A percentile compares a stretch with the other conserved stretches of the same genome.
phyloP scores from a whole-genome alignment of 2,888 invertebrate genomes.

The Arrhopalites spinosus region DNA sequence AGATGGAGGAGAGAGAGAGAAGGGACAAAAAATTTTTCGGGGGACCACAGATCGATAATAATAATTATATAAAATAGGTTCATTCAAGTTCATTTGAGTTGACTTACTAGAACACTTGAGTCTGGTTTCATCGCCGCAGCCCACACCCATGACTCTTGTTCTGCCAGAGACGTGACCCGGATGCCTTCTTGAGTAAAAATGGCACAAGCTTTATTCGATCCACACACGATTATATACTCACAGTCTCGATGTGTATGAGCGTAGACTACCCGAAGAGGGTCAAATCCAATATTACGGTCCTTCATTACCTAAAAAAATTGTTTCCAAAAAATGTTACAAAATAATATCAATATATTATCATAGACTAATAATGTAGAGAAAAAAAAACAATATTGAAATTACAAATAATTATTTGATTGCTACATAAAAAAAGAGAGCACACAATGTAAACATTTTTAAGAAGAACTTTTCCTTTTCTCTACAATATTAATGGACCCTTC shows the following conservation, averaged over 20 bases:
- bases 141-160: constrained; percentile 85
- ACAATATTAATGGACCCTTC: no score
- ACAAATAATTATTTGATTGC: no score
- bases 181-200: constrained; percentile 84
- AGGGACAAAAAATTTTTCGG: no score
- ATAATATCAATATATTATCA: background rate
- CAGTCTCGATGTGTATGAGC: constrained; percentile 69
- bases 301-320: constrained; percentile 64
- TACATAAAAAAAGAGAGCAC: no score
- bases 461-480: no score
- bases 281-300: constrained; percentile 68
- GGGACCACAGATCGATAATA: no score
- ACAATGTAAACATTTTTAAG: no score
- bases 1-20: background rate
- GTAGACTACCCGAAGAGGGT: constrained; percentile 76
- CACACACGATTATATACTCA: constrained; percentile 80
- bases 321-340: background rate
- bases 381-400: no score
- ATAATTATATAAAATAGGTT: no score
- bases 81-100: no score
- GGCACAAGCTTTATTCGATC: constrained; percentile 75
- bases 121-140: constrained; percentile 77
- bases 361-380: background rate
- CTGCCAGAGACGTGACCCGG: constrained; percentile 74
- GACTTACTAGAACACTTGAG: no score